A percentile compares a stretch with the other conserved stretches of the same genome.
phyloP scores from a whole-genome alignment of 2,888 invertebrate species.

The Chironomus riparius region DNA sequence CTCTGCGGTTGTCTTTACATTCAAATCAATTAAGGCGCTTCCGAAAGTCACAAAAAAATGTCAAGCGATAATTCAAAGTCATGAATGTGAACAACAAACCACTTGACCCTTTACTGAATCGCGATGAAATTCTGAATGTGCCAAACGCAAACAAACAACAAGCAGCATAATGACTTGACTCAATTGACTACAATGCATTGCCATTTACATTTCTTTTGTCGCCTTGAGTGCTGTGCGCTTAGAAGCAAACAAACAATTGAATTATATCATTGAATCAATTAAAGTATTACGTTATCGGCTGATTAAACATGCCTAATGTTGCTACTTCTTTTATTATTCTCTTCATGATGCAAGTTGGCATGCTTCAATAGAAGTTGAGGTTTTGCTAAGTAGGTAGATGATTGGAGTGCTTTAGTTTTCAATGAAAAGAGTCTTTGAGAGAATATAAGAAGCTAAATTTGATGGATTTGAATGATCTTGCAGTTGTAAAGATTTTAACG shows the following conservation, averaged over 20 bases:
- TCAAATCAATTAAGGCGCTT: not conserved
- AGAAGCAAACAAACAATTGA: constrained; percentile 19
- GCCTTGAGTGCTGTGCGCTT: not conserved
- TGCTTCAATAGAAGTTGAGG: not conserved
- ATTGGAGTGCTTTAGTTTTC: no score
- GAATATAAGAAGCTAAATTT: no score
- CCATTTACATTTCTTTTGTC: not conserved
- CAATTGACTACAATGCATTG: constrained; percentile 11
- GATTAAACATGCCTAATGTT: not conserved
- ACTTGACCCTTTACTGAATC: not conserved
- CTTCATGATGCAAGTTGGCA: not conserved
- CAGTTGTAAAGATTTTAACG: no score
- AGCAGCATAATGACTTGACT: not conserved
- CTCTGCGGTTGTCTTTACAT: not conserved
- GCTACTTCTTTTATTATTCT: no score
- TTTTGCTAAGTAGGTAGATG: no score
- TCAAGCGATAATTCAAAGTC: not conserved
- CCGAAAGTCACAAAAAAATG: not conserved
- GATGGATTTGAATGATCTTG: no score
- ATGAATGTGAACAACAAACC: not conserved
- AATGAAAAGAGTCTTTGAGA: no score
- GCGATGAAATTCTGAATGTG: not conserved
- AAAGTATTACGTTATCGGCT: constrained; percentile 18
- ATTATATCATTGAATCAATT: constrained; percentile 26
- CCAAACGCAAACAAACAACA: not conserved